Conservation (phyloP, 2,113 vertebrate species). For the Dinomys branickii region DNA sequence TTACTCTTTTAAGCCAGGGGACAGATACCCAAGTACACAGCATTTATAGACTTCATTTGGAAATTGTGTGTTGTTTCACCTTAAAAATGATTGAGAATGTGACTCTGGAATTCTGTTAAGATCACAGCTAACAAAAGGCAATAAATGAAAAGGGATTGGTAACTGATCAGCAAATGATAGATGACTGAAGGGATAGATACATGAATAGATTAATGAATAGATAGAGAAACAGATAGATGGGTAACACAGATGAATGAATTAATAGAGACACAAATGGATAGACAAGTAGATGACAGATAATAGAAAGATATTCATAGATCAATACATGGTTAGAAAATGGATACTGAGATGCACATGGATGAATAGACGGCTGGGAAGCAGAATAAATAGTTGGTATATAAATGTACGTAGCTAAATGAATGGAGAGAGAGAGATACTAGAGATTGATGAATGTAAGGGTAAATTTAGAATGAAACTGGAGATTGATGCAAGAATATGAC, state of each 20-base stretch:
- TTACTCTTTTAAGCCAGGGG: slow-evolving; percentile 37
- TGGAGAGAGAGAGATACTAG: slow-evolving; percentile 54
- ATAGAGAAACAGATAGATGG: slow-evolving; percentile 68
- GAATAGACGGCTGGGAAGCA: slow-evolving; percentile 72
- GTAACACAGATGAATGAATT: slow-evolving; percentile 75
- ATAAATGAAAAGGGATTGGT: slow-evolving; percentile 65
- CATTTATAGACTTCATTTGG: slow-evolving; percentile 69
- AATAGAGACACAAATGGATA: slow-evolving; percentile 75
- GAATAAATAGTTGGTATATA: slow-evolving; percentile 79
- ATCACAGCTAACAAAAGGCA: slow-evolving; percentile 75
- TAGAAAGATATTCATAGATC: slow-evolving; percentile 77
- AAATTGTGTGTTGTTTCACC: slow-evolving; percentile 72
- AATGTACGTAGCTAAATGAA: slow-evolving; percentile 71
- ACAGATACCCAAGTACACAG: background rate
- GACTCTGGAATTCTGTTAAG: slow-evolving; percentile 75
- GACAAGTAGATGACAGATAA: slow-evolving; percentile 72
- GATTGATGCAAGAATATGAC: slow-evolving; percentile 54
- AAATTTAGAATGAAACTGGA: slow-evolving; percentile 65
- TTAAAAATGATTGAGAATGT: slow-evolving; percentile 70
- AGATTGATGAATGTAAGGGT: slow-evolving; percentile 65
- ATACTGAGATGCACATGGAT: slow-evolving; percentile 64
- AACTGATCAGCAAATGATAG: slow-evolving; percentile 69
- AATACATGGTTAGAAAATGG: slow-evolving; percentile 81
- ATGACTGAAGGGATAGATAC: slow-evolving; percentile 69
- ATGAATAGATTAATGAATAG: slow-evolving; percentile 72